A percentile compares a stretch with the other conserved stretches of the same genome.
Conservation (phyloP, 2,797 vertebrate species). For the Malurus leucopterus region DNA sequence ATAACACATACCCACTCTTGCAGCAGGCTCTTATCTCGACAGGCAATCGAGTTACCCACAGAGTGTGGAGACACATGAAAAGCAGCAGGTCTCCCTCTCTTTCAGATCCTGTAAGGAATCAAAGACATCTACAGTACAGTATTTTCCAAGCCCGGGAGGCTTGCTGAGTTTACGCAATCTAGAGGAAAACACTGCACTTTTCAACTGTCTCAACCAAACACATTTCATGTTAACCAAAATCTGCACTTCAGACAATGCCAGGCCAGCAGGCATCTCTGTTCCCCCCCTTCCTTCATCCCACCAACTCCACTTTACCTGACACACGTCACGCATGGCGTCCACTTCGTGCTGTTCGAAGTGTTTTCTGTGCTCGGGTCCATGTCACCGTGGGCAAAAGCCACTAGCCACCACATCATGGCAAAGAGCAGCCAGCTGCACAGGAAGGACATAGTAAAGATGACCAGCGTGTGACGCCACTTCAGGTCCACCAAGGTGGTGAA, state of each 20-base stretch:
- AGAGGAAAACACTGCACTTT: conserved; percentile 50
- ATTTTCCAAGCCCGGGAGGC: conserved; percentile 35
- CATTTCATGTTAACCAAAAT: background rate
- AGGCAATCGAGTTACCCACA: conserved; percentile 55
- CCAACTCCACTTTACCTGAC: conserved; percentile 80
- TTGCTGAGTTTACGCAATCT: background rate
- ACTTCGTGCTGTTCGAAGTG: conserved; percentile 5
- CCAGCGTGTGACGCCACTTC: conserved; percentile 94
- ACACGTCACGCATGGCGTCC: conserved; percentile 82
- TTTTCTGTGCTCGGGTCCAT: conserved; percentile 70
- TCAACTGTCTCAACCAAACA: conserved; percentile 33
- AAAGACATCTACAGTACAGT: conserved; percentile 62
- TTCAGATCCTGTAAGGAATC: conserved; percentile 63
- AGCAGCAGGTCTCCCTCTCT: conserved; percentile 62
- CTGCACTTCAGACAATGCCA: background rate
- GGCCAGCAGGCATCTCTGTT: background rate
- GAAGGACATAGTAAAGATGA: conserved; percentile 97
- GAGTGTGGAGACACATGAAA: conserved; percentile 63
- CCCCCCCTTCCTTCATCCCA: background rate
- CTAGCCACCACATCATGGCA: conserved; percentile 97
- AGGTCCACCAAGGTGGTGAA: conserved; percentile 97
- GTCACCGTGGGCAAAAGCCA: conserved; percentile 93
- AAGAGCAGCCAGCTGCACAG: conserved; percentile 98
- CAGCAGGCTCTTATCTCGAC: conserved; percentile 58
- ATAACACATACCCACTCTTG: conserved; percentile 58